A percentile compares a stretch with the other conserved stretches of the same genome.
Conservation (phyloP, 1,140 invertebrate genomes). For the Hyphantria cunea region DNA sequence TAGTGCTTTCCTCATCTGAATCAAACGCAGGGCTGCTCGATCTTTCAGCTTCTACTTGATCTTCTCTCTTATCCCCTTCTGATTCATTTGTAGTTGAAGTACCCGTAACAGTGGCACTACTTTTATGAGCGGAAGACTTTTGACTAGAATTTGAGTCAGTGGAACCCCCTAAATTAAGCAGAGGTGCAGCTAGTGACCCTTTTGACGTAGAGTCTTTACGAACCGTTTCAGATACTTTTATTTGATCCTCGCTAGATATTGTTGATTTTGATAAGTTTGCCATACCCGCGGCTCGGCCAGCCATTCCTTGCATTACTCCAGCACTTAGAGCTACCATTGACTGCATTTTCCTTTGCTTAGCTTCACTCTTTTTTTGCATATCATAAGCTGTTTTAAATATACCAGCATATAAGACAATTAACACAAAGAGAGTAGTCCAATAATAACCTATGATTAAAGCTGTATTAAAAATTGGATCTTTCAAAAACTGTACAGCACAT, state of each 20-base stretch:
- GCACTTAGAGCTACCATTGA: conserved; percentile 95
- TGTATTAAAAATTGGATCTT: conserved; percentile 98
- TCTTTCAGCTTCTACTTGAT: conserved; percentile 90
- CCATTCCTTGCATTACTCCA: conserved; percentile 94
- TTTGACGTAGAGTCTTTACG: conserved; percentile 71
- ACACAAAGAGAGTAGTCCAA: conserved; percentile 96
- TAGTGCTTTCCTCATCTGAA: conserved; percentile 93
- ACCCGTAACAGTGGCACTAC: conserved; percentile 82
- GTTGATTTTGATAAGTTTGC: conserved; percentile 89
- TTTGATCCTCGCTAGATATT: conserved; percentile 87
- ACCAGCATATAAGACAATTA: conserved; percentile 97
- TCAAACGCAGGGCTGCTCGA: conserved; percentile 98
- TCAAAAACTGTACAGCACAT: conserved; percentile 98
- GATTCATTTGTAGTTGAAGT: conserved; percentile 82
- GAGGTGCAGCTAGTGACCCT: conserved; percentile 70
- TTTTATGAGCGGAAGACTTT: conserved; percentile 84
- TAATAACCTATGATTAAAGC: conserved; percentile 99
- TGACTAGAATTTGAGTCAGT: conserved; percentile 84
- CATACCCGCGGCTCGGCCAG: conserved; percentile 92
- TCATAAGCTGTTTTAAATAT: conserved; percentile 99
- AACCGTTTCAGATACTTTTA: conserved; percentile 74
- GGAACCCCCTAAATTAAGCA: conserved; percentile 71
- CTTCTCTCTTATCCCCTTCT: conserved; percentile 79
- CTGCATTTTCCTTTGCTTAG: conserved; percentile 96
- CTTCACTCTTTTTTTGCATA: conserved; percentile 98